Evolutionary conservation across 2,113 vertebrate species (phyloP).

Genomic region (Agapornis roseicollis): DNA sequence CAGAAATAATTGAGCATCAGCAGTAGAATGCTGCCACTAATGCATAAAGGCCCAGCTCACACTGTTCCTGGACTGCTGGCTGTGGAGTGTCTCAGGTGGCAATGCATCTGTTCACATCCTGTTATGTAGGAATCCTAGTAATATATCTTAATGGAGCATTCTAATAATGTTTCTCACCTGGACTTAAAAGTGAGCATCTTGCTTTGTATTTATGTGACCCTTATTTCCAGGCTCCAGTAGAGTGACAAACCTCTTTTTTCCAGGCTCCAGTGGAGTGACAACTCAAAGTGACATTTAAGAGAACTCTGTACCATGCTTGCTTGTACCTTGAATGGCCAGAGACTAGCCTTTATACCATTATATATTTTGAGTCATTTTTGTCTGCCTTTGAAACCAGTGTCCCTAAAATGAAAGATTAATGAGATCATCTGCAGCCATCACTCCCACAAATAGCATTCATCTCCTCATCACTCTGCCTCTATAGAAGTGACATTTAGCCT

Average conservation of each 20-base stretch:
- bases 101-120: not conserved
- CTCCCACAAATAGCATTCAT: slow-evolving; percentile 22
- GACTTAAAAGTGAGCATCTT: not conserved
- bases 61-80: not conserved
- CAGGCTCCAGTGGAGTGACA: not conserved
- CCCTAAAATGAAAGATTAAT: slow-evolving; percentile 64
- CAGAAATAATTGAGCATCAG: not conserved
- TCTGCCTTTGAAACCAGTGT: slow-evolving; percentile 39
- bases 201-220: not conserved
- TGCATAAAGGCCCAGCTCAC: accelerated
- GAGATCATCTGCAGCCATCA: slow-evolving; percentile 13
- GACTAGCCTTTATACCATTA: not conserved
- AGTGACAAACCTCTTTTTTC: not conserved
- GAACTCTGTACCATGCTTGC: not conserved
- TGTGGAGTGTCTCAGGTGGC: accelerated
- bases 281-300: slow-evolving; percentile 14
- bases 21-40: not conserved
- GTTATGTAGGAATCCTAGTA: not conserved
- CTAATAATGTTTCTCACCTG: not conserved
- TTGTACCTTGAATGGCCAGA: not conserved
- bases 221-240: not conserved
- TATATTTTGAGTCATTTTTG: not conserved
- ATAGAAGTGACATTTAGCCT: slow-evolving; percentile 37
- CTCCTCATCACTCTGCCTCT: slow-evolving; percentile 10
- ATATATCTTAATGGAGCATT: not conserved